Evolutionary conservation across 2,797 vertebrate genomes (phyloP).

Genomic region (Enteromius anoplus): DNA sequence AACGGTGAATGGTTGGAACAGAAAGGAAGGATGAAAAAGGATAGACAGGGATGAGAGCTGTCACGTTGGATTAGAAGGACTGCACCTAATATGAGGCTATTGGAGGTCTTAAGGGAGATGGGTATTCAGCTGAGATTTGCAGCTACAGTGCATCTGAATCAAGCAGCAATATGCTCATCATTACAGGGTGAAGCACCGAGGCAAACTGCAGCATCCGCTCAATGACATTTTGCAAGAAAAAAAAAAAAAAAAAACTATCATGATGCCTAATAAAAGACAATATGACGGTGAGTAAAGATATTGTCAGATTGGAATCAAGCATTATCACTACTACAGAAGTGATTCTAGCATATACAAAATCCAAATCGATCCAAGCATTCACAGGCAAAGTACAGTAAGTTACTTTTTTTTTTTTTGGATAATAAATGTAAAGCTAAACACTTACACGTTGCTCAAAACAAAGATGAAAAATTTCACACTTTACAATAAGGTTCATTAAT

Average conservation of each 20-base stretch:
- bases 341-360: not conserved
- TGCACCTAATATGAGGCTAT: conserved; percentile 25
- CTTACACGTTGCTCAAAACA: not conserved
- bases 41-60: conserved; percentile 52
- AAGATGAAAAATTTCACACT: not conserved
- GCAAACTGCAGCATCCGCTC: not conserved
- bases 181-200: not conserved
- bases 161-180: conserved; percentile 7
- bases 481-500: no score
- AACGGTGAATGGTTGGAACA: conserved; percentile 22
- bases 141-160: conserved; percentile 22
- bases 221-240: not conserved
- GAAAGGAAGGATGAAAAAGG: conserved; percentile 29
- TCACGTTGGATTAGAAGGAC: conserved; percentile 63
- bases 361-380: not conserved
- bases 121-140: conserved; percentile 30
- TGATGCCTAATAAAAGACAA: not conserved
- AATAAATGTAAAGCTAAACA: not conserved
- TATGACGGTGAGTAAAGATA: not conserved
- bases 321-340: not conserved
- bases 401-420: not conserved
- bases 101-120: conserved; percentile 31
- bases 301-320: not conserved
- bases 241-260: not conserved
- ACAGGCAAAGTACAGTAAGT: not conserved